These are phyloP conservation scores for Dendrolimus punctatus DNA, from an alignment of 1,140 invertebrate genomes.

Conservation along the genomic window DNA sequence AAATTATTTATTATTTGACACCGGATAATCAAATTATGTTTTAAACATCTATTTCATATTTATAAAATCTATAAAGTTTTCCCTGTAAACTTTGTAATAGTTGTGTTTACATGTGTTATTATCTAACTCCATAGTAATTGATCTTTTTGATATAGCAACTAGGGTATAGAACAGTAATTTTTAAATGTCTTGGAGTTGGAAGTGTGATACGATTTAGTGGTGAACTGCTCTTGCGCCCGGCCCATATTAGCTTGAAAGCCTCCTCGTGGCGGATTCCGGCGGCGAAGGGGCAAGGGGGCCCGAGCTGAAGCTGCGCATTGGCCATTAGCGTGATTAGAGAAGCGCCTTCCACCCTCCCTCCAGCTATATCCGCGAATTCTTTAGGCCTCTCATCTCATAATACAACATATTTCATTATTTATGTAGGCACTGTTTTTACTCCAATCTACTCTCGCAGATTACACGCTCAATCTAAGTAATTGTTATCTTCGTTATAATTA, in stretches of 20 bases:
- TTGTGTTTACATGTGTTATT: too few species aligned
- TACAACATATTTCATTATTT: conserved; percentile 70
- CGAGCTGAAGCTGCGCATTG: conserved; percentile 45
- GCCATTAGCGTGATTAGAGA: conserved; percentile 69
- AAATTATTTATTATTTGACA: too few species aligned
- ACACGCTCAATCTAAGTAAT: conserved; percentile 44
- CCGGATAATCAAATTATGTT: too few species aligned
- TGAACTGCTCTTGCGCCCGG: conserved; percentile 48
- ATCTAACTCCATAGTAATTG: too few species aligned
- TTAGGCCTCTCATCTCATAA: conserved; percentile 68
- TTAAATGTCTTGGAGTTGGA: conserved; percentile 4
- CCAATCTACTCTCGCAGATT: conserved; percentile 60
- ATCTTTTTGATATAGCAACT: too few species aligned
- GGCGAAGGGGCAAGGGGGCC: conserved; percentile 16
- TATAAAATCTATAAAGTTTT: too few species aligned
- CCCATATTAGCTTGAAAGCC: conserved; percentile 62
- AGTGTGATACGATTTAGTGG: conserved; percentile 47
- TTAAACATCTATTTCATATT: too few species aligned
- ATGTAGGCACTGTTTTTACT: conserved; percentile 63
- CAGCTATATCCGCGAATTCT: conserved; percentile 56
- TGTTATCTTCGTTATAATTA: background rate
- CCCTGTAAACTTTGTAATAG: too few species aligned
- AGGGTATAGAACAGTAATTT: too few species aligned
- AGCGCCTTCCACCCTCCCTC: conserved; percentile 18
- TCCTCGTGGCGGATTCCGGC: conserved; percentile 21